Evolutionary conservation across 2,888 invertebrate genomes (phyloP), one percentile per base, ranked within the genome.

Genomic region (Sicus ferrugineus): DNA sequence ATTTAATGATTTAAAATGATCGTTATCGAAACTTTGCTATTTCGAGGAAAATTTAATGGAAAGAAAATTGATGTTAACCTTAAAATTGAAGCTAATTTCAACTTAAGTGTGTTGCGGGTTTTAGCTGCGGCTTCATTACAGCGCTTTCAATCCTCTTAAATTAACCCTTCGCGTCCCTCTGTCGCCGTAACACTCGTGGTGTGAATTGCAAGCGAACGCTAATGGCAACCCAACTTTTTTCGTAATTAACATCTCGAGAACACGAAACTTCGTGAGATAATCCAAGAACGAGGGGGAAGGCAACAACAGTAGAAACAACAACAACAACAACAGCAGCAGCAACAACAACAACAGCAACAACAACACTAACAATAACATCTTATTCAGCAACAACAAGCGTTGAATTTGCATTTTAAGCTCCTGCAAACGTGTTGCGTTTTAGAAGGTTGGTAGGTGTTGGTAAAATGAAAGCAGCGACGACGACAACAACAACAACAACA

Each of bases 371-470:
- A 30, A 14, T 6, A 54, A 16, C 42, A 66, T 38, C 56, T 42
- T 11, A 30, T 54, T 31, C 56, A 46, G 31, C 34, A 66, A 38
- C 46, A 67, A 59, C n/a, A n/a, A n/a, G n/a, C n/a, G n/a, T n/a
- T n/a, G n/a, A n/a, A n/a, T n/a, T n/a, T n/a, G n/a, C n/a, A n/a
- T n/a, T n/a, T n/a, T n/a, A n/a, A n/a, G n/a, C n/a, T n/a, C n/a
- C n/a, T n/a, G n/a, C n/a, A n/a, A n/a, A n/a, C n/a, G n/a, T n/a
- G n/a, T n/a, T n/a, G n/a, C n/a, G n/a, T n/a, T n/a, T n/a, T n/a
- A n/a, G n/a, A n/a, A n/a, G n/a, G n/a, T n/a, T n/a, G n/a, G n/a
- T n/a, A n/a, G n/a, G n/a, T n/a, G n/a, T n/a, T n/a, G n/a, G n/a
- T n/a, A n/a, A n/a, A n/a, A n/a, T n/a, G n/a, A n/a, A n/a, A n/a